phyloP scores from a whole-genome alignment of 1,140 invertebrate genomes.

The Thereuonema tuberculata region DNA sequence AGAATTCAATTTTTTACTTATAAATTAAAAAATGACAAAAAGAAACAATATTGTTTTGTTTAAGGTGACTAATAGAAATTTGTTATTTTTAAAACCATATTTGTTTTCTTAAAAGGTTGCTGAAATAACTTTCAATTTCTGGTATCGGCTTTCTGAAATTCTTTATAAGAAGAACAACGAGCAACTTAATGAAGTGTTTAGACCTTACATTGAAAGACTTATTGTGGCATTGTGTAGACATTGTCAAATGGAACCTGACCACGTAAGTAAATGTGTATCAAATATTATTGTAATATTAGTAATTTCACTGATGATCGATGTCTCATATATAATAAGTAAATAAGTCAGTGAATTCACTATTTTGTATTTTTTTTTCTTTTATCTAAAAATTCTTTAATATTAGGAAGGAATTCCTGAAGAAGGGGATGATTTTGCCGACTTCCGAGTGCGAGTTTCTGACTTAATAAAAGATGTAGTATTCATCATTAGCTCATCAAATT shows the following conservation, averaged over 20 bases:
- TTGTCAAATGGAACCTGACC: conserved; percentile 80
- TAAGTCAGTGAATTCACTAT: too few species aligned
- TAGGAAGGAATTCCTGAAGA: conserved; percentile 77
- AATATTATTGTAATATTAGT: neutral
- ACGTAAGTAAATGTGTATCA: conserved; percentile 43
- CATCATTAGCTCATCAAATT: conserved; percentile 80
- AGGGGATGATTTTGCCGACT: conserved; percentile 72
- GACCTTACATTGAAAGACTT: conserved; percentile 77
- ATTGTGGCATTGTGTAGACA: conserved; percentile 69
- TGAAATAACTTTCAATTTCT: conserved; percentile 92
- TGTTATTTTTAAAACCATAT: too few species aligned
- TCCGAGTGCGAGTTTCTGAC: conserved; percentile 76
- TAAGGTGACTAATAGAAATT: too few species aligned
- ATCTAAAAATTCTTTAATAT: too few species aligned
- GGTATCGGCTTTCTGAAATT: conserved; percentile 90
- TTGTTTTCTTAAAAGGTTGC: too few species aligned
- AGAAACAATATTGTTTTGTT: too few species aligned
- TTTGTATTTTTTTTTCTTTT: conserved; percentile 10
- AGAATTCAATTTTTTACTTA: too few species aligned
- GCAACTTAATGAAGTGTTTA: conserved; percentile 59
- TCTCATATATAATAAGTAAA: too few species aligned
- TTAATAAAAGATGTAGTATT: conserved; percentile 96
- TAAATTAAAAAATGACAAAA: too few species aligned
- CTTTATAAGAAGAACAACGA: conserved; percentile 77
- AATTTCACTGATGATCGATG: conserved; percentile 1